Evolutionary conservation across 2,888 invertebrate species (phyloP).

Genomic region (Pantelozetes paolii): DNA sequence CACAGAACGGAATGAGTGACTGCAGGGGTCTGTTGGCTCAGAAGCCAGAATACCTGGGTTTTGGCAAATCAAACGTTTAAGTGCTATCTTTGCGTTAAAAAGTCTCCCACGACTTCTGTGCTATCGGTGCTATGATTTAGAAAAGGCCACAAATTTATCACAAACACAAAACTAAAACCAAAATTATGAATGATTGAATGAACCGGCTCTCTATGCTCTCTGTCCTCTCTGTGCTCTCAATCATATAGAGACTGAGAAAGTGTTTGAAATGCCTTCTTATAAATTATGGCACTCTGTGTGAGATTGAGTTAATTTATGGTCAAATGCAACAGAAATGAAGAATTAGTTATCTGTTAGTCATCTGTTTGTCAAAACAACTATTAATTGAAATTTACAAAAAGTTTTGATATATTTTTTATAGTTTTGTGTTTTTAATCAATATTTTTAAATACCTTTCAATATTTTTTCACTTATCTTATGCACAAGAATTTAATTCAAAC

Average conservation of each 20-base stretch:
- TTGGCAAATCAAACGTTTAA: neutral
- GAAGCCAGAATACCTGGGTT: neutral
- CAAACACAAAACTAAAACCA: constrained; percentile 1
- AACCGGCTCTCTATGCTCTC: constrained; percentile 15
- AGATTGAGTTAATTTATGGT: constrained; percentile 7
- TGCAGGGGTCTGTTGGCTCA: constrained; percentile 1
- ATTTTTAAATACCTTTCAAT: neutral
- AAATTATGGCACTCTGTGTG: constrained; percentile 12
- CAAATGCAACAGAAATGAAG: neutral
- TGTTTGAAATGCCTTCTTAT: constrained; percentile 17
- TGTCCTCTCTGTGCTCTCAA: neutral
- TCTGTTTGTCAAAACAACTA: neutral
- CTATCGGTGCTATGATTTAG: neutral
- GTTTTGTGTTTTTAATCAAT: neutral
- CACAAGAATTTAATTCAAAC: too few relatives aligned
- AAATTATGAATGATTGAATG: constrained; percentile 29
- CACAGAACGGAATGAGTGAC: neutral
- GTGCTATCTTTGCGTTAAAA: constrained; percentile 6
- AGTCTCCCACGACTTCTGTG: constrained; percentile 27
- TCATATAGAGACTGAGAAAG: neutral
- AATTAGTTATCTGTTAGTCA: constrained; percentile 2
- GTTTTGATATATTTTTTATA: neutral
- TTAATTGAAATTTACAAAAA: constrained; percentile 31
- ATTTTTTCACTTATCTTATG: too few relatives aligned
- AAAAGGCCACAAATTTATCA: constrained; percentile 19